Base-by-base conservation (phyloP, 2,797 vertebrate species). In the Labeo calbasu region DNA sequence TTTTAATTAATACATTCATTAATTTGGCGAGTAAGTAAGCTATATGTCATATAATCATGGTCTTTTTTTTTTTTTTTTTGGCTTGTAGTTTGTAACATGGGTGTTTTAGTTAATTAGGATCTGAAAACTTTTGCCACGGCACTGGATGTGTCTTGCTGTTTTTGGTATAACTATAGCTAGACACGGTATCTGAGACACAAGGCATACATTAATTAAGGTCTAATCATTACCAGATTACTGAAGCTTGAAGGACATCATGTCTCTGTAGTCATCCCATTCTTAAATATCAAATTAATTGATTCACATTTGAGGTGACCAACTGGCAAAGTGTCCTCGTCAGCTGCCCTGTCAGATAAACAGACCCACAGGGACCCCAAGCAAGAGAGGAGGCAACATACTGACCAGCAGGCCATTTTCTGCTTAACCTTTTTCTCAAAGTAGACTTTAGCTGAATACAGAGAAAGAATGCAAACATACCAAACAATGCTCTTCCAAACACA, bases 371-470 rank as follows among this genome's bases (percentile, higher is more conserved):
- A 73, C 7, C 66, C 63, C 36, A 89, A 89, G 82, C 9, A 36
- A 87, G 88, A 88, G 21, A 66, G 86, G 84, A 90, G 87, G 89
- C 90, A 90, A 88, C 89, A 81, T 80, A 87, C 86, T 50, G 75
- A 78, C 80, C 92, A 91, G 57, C 86, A 89, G 88, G 84, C 88
- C 89, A 87, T 89, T 92, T 89, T 76, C 91, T 89, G 92, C 91
- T 93, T 95, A 95, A 95, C 95, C 94, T 95, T 95, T 95, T 83
- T 89, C 90, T 90, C 90, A 78, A 91, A 92, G 89, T 89, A 89
- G 86, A 87, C 93, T 86, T 92, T 87, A 92, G 94, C 91, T 92
- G 93, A 94, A 94, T 93, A 91, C 91, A 92, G 92, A 94, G 94
- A 75, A 90, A 89, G 36, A 13, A 40, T 68, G 73, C 57, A 87